Conservation (phyloP, 2,888 invertebrate species). For the Parascotia fuliginaria region DNA sequence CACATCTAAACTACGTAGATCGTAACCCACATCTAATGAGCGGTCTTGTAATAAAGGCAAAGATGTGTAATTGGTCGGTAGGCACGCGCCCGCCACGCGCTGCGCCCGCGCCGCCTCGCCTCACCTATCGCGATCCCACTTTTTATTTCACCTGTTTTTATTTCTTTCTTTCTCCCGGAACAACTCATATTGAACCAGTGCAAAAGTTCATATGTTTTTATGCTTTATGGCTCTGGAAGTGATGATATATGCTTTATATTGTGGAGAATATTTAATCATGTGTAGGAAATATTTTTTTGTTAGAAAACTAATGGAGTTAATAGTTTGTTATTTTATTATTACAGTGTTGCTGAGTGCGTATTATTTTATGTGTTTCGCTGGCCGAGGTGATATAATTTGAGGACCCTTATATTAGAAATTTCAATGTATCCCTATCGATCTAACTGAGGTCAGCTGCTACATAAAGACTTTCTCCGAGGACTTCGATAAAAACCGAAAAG, state of each 20-base stretch:
- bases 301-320: neutral
- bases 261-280: neutral
- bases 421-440: too few relatives aligned
- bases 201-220: conserved; percentile 15
- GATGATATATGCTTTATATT: neutral
- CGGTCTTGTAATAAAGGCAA: conserved; percentile 77
- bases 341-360: too few relatives aligned
- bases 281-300: neutral
- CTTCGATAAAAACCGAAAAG: too few relatives aligned
- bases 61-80: conserved; percentile 75
- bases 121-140: conserved; percentile 46
- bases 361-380: too few relatives aligned
- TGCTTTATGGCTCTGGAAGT: neutral
- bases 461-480: too few relatives aligned
- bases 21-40: conserved; percentile 65
- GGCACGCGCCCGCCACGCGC: conserved; percentile 79
- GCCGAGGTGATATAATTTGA: too few relatives aligned
- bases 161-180: conserved; percentile 37
- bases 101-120: conserved; percentile 51
- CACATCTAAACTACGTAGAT: conserved; percentile 25
- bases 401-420: too few relatives aligned
- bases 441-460: too few relatives aligned
- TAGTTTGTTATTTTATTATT: too few relatives aligned
- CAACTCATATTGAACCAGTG: conserved; percentile 9
- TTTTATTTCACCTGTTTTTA: conserved; percentile 21